phyloP scores from a whole-genome alignment of 2,797 vertebrate genomes.

The Melanotaenia trifasciata region DNA sequence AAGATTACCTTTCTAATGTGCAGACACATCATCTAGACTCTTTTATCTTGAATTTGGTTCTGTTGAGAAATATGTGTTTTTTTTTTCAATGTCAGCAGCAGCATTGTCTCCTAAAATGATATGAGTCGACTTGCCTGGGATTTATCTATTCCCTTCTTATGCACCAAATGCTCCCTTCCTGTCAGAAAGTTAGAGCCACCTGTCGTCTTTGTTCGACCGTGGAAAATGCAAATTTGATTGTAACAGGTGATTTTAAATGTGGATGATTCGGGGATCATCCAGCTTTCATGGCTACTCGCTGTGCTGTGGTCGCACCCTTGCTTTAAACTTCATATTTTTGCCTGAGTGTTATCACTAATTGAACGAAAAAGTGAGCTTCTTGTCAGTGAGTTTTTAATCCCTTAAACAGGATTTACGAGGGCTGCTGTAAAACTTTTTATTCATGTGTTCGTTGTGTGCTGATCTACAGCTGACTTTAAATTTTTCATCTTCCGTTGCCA shows the following conservation, averaged over 20 bases:
- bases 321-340: slow-evolving; percentile 5
- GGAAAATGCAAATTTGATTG: slow-evolving; percentile 8
- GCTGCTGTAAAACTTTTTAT: slow-evolving; percentile 5
- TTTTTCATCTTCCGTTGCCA: background rate
- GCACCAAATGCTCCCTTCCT: slow-evolving; percentile 13
- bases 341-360: background rate
- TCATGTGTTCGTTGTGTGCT: background rate
- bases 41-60: background rate
- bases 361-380: background rate
- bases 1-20: background rate
- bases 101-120: slow-evolving; percentile 9
- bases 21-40: background rate
- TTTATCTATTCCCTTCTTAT: slow-evolving; percentile 22
- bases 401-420: slow-evolving; percentile 11
- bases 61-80: slow-evolving; percentile 15
- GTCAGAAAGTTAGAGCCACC: slow-evolving; percentile 6
- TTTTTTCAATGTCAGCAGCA: background rate
- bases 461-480: slow-evolving; percentile 9
- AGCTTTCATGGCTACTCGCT: background rate
- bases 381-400: slow-evolving; percentile 5
- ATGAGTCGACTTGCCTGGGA: slow-evolving; percentile 1
- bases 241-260: slow-evolving; percentile 27
- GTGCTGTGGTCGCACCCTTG: background rate
- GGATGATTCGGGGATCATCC: slow-evolving; percentile 4
- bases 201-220: slow-evolving; percentile 11